These are phyloP conservation scores for Hoplostethus mediterraneus DNA, from an alignment of 2,797 vertebrate genomes.

Conservation along the genomic window DNA sequence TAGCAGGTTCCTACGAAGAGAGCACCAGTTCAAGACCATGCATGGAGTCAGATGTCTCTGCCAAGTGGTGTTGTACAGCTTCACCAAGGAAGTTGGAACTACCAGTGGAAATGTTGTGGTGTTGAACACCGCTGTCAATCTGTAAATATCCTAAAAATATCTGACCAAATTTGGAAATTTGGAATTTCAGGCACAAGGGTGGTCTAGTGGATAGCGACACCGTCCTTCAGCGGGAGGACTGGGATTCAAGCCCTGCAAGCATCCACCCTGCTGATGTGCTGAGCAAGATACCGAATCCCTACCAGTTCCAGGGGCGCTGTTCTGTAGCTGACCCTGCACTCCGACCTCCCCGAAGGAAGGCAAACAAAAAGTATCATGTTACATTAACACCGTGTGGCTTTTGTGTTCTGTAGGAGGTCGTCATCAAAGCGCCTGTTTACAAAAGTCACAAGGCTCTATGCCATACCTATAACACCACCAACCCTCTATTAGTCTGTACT, in stretches of 20 bases:
- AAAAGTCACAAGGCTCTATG: slow-evolving; percentile 5
- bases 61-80: slow-evolving; percentile 3
- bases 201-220: neutral
- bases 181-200: neutral
- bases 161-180: slow-evolving; percentile 5
- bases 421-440: slow-evolving; percentile 3
- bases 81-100: slow-evolving; percentile 9
- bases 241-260: neutral
- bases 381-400: slow-evolving; percentile 2
- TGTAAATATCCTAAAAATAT: slow-evolving; percentile 16
- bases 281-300: neutral
- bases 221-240: neutral
- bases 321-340: slow-evolving; percentile 30
- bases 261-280: neutral
- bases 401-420: slow-evolving; percentile 7
- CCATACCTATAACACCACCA: neutral
- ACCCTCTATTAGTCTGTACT: neutral
- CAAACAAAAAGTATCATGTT: slow-evolving; percentile 31
- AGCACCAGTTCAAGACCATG: slow-evolving; percentile 5
- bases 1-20: slow-evolving; percentile 7
- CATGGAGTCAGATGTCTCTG: slow-evolving; percentile 33
- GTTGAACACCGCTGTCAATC: slow-evolving; percentile 3
- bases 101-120: slow-evolving; percentile 20
- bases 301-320: neutral
- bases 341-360: slow-evolving; percentile 17